Base-by-base conservation (phyloP, 2,888 invertebrate species). In the Noctua pronuba region DNA sequence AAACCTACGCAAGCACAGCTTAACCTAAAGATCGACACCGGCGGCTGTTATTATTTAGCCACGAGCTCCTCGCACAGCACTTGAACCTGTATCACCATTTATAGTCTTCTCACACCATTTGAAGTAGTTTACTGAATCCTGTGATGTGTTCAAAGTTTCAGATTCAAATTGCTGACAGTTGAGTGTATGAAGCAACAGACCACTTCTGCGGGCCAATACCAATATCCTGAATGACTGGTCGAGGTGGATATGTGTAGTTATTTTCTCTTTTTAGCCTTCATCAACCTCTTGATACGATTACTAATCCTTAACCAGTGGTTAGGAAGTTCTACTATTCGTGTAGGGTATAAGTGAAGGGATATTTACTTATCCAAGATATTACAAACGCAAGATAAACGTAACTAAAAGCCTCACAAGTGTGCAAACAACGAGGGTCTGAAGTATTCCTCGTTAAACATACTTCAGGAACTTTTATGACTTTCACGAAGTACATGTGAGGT, bases 381-480 rank as follows among this genome's bases (percentile, higher is more conserved):
- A 73, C 52, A 83, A 55, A 71, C 74, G 28, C 80, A 80, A 80
- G 80, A 84, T 85, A 79, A 85, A 85, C 75, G 73, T 58, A 73
- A 82, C 82, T 83, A 80, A 86, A 80, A 80, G 83, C 65, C 28
- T 31, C 70, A 80, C 70, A 68, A 80, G 71, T 79, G 41, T 41
- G 65, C 75, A 75, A 80, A 77, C 77, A 80, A 69, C 62, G 76
- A 74, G 70, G 71, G 76, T 62, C 79, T 67, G 60, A 67, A 83
- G 83, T 65, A 64, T 64, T 73, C 70, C 58, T 79, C 80, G 80
- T 86, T 86, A 83, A 83, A 86, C 64, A 74, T 80, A 86, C 77
- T 86, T 86, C 62, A 77, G 41, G 62, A 83, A 86, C 73, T 86
- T 86, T 83, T 86, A 86, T 83, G 83, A 80, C 86, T 64, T 75